Conservation (phyloP, 2,113 vertebrate genomes). For the Pterocles orientalis region DNA sequence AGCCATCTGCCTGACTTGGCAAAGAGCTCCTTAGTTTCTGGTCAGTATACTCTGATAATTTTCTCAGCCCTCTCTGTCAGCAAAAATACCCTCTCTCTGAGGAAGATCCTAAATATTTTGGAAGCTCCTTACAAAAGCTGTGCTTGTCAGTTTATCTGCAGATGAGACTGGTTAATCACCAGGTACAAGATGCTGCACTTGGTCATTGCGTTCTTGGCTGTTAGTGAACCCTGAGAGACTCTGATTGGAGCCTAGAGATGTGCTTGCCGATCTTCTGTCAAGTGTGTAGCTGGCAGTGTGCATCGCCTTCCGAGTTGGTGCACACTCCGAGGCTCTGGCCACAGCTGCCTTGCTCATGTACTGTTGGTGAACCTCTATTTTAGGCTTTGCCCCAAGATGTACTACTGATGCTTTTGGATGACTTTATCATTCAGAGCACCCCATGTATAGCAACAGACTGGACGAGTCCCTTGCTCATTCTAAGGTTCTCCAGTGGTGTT, state of each 20-base stretch:
- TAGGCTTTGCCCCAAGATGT: not conserved
- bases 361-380: not conserved
- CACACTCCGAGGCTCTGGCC: not conserved
- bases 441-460: not conserved
- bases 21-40: not conserved
- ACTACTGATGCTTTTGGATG: not conserved
- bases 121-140: not conserved
- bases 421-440: not conserved
- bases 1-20: not conserved
- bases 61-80: not conserved
- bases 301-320: rapidly evolving
- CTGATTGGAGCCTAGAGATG: not conserved
- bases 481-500: not conserved
- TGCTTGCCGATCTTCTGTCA: not conserved
- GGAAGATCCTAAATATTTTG: not conserved
- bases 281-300: not conserved
- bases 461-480: not conserved
- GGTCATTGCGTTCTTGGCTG: not conserved
- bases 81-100: not conserved
- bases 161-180: not conserved
- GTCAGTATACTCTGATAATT: not conserved
- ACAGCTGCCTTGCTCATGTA: not conserved
- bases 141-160: not conserved
- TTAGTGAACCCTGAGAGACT: not conserved
- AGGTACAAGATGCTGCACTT: not conserved